Evolutionary conservation across 92 coral and sea anemone species (phyloP).

Genomic region (Umimayanthus chanpuru): DNA sequence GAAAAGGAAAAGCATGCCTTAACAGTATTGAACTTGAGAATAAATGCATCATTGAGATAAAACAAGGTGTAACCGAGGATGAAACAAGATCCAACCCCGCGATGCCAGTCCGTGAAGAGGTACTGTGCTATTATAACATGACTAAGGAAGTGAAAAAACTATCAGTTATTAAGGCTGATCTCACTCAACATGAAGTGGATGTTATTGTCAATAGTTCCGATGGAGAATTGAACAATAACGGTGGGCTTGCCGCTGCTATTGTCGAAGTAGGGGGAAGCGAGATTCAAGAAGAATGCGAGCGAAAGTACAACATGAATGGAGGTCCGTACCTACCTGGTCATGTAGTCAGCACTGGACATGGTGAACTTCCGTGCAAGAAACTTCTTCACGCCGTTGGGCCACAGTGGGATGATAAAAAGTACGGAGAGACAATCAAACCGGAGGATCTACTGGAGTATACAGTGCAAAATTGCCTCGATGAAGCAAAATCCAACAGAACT

Average conservation of each 20-base stretch:
- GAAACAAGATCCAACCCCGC: neutral
- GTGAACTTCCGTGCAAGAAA: slow-evolving; percentile 39
- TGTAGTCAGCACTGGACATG: slow-evolving; percentile 18
- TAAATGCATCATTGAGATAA: slow-evolving; percentile 26
- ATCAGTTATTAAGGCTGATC: slow-evolving; percentile 41
- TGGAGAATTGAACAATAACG: slow-evolving; percentile 38
- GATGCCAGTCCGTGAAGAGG: neutral
- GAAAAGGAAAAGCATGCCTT: slow-evolving; percentile 23
- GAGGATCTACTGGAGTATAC: slow-evolving; percentile 52
- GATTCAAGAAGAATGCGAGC: slow-evolving; percentile 47
- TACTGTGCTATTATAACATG: slow-evolving; percentile 42
- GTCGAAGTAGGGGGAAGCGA: slow-evolving; percentile 40
- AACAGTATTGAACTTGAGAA: slow-evolving; percentile 24
- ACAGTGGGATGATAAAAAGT: slow-evolving; percentile 49
- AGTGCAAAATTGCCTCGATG: slow-evolving; percentile 46
- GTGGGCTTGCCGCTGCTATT: slow-evolving; percentile 41
- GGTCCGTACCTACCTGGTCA: slow-evolving; percentile 7
- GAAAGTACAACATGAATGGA: slow-evolving; percentile 12
- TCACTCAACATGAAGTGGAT: slow-evolving; percentile 42
- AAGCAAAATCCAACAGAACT: slow-evolving; percentile 47
- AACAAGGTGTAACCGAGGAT: neutral
- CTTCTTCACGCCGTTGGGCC: slow-evolving; percentile 49
- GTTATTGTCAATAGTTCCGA: slow-evolving; percentile 54
- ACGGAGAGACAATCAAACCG: too few species aligned
- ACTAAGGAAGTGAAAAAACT: slow-evolving; percentile 35